These are phyloP conservation scores for Drosophila pseudoobscura DNA, from an alignment of 1,140 invertebrate species.

Conservation along the genomic window DNA sequence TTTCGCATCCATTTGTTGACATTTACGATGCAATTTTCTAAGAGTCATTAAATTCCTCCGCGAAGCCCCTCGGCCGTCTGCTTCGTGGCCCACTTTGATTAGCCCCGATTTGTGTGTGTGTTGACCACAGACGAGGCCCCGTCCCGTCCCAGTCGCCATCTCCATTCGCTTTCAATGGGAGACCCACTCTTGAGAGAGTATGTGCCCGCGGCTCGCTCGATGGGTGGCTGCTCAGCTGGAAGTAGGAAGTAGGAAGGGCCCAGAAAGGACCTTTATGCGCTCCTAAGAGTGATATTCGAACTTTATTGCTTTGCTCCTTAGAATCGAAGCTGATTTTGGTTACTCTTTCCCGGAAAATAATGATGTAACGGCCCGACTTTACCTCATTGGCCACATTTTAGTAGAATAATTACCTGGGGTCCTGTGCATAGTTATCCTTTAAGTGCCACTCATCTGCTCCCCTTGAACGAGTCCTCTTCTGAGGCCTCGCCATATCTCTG, in stretches of 20 bases:
- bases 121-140: constrained; percentile 31
- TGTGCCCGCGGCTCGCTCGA: constrained; percentile 30
- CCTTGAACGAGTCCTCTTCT: constrained; percentile 13
- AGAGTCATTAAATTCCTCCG: constrained; percentile 64
- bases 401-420: constrained; percentile 12
- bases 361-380: background rate
- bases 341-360: background rate
- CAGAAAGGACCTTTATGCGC: too few relatives aligned
- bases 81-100: constrained; percentile 68
- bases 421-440: background rate
- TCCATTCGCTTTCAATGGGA: constrained; percentile 22
- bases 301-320: background rate
- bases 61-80: constrained; percentile 4
- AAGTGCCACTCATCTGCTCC: background rate
- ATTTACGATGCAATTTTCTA: constrained; percentile 72
- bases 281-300: constrained; percentile 2
- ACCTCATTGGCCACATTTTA: background rate
- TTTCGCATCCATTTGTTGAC: constrained; percentile 66
- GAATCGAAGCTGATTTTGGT: background rate
- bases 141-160: background rate
- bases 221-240: constrained; percentile 27
- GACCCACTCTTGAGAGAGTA: constrained; percentile 9
- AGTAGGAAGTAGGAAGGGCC: background rate
- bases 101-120: constrained; percentile 53
- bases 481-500: constrained; percentile 2